Conservation (phyloP, 2,888 invertebrate genomes). For the Therioaphis trifolii region DNA sequence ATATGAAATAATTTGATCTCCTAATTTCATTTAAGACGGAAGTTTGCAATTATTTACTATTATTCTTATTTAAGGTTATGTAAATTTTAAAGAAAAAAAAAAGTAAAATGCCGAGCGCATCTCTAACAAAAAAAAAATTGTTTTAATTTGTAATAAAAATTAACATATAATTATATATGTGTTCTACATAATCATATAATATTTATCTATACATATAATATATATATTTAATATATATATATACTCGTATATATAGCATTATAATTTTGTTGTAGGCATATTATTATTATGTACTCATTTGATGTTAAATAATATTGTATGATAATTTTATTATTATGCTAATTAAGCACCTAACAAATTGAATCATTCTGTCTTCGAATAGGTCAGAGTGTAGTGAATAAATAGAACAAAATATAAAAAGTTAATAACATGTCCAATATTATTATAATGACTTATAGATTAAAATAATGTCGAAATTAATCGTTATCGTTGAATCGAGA, state of each 20-base stretch:
- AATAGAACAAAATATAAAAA: too few relatives aligned
- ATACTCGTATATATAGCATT: background rate
- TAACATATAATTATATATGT: background rate
- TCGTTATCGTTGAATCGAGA: too few relatives aligned
- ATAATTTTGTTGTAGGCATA: background rate
- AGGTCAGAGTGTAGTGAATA: too few relatives aligned
- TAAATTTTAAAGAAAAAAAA: constrained; percentile 1
- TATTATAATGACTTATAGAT: too few relatives aligned
- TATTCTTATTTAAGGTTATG: constrained; percentile 27
- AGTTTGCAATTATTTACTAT: background rate
- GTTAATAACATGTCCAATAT: too few relatives aligned
- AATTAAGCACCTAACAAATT: background rate
- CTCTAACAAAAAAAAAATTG: background rate
- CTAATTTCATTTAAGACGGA: background rate
- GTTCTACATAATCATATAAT: too few relatives aligned
- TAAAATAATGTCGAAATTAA: too few relatives aligned
- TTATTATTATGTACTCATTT: background rate
- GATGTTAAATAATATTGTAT: background rate
- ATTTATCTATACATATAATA: too few relatives aligned
- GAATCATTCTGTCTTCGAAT: too few relatives aligned
- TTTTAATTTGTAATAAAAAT: constrained; percentile 42
- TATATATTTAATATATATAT: too few relatives aligned
- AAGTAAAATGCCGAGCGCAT: background rate
- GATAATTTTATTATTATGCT: background rate
- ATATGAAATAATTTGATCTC: background rate